Evolutionary conservation across 2,888 invertebrate genomes (phyloP), one percentile per base, ranked within the genome.

Genomic region (Rhopalosiphum nymphaeae): DNA sequence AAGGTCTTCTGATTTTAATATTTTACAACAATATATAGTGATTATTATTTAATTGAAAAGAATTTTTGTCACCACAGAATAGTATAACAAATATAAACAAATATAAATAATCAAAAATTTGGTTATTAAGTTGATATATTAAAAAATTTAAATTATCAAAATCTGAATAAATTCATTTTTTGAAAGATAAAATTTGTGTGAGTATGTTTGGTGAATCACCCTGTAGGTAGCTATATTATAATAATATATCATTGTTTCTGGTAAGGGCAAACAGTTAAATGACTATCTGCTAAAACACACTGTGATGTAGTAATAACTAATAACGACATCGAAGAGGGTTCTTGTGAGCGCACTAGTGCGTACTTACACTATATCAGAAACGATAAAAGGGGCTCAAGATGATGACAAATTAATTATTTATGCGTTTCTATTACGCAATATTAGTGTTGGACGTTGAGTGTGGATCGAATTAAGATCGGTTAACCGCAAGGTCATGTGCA

Each of bases 341-440:
- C 21, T 21, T 21, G 7, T 9, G 7, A 36, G 21, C 36, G 0
- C n/a, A 36, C n/a, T 67, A n/a, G n/a, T n/a, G 67, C 16, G 16
- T n/a, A 67, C 21, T 3, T 16, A 67, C 7, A 21, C 29, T n/a
- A 3, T 13, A 67, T 53, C 0, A 16, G 21, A 21, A 36, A 78
- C 78, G 36, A 36, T 36, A 78, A 13, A 21, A 21, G 21, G 78
- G 78, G 9, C 9, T 7, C 36, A 78, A 78, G 36, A 78, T 78
- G 21, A 78, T 78, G 78, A 78, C 36, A 78, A 78, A 78, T 78
- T 78, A 78, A 78, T 42, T 78, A 78, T 78, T 78, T 78, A 78
- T 21, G 21, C 9, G 36, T 10, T n/a, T 36, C 36, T 36, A 78
- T 78, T 78, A 36, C 21, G 36, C 9, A 9, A 36, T 36, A 78